Evolutionary conservation across 2,113 vertebrate genomes (phyloP).

Genomic region (Ailurus styani): DNA sequence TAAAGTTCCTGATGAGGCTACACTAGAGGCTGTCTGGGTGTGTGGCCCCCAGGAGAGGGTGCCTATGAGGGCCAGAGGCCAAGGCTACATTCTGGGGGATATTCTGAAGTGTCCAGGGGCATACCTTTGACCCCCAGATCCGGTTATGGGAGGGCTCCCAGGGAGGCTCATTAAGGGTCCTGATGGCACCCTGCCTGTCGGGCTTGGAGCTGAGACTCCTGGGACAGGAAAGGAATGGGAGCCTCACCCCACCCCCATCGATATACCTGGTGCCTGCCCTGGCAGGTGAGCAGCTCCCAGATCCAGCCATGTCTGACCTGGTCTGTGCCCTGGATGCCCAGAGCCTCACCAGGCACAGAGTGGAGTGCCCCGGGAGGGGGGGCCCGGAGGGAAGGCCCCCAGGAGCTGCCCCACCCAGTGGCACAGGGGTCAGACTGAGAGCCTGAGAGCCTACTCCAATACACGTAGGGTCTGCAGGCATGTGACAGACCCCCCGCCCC

Average conservation of each 20-base stretch:
- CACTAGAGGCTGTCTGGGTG: neutral
- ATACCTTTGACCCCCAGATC: neutral
- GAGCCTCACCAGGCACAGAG: neutral
- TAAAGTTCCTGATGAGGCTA: neutral
- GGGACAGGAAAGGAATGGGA: neutral
- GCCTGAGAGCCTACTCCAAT: too few species aligned
- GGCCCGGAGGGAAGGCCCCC: neutral
- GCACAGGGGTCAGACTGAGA: neutral
- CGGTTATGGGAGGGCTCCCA: neutral
- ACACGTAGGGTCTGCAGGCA: neutral
- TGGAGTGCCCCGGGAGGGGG: neutral
- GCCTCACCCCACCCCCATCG: neutral
- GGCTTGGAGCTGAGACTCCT: neutral
- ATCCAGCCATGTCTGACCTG: accelerated
- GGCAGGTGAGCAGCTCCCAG: neutral
- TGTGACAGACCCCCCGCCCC: too few species aligned
- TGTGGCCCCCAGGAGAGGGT: neutral
- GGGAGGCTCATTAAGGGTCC: neutral
- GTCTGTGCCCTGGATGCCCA: neutral
- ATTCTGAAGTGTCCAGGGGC: neutral
- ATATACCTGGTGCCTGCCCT: neutral
- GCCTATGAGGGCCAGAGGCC: neutral
- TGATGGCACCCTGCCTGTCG: neutral
- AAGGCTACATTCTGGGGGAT: neutral
- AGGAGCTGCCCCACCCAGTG: neutral